Percentiles rank a stretch among this genome's conserved stretches.
Conservation (phyloP, 1,140 invertebrate species). For the Mylabris phalerata region DNA sequence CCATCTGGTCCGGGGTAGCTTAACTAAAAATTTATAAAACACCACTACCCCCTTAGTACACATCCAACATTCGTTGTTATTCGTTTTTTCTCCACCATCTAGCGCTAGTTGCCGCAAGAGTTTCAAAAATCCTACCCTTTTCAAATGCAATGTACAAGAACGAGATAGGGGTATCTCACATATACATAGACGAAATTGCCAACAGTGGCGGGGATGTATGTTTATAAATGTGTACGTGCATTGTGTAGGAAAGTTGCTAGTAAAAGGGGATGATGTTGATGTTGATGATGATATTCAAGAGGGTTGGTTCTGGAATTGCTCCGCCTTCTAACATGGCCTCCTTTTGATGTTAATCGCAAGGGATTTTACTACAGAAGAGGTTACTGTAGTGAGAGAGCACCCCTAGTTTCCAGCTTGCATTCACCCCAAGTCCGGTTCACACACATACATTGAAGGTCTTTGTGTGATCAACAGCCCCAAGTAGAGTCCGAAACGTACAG, state of each 20-base stretch:
- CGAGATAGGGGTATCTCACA: no score
- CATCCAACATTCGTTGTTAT: constrained; percentile 1
- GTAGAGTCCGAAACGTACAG: constrained; percentile 4
- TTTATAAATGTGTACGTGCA: no score
- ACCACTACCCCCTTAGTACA: neutral
- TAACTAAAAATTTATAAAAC: constrained; percentile 27
- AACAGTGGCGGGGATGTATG: no score
- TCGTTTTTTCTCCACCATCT: constrained; percentile 32
- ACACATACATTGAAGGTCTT: constrained; percentile 3
- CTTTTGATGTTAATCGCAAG: constrained; percentile 36
- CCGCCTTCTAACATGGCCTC: constrained; percentile 39
- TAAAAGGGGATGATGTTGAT: no score
- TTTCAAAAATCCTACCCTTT: constrained; percentile 23
- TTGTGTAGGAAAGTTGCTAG: no score
- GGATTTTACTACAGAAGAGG: constrained; percentile 26
- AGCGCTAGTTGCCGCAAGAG: constrained; percentile 32
- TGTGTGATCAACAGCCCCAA: constrained; percentile 10
- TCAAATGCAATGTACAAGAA: constrained; percentile 1
- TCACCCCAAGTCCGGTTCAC: constrained; percentile 9
- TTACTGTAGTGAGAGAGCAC: constrained; percentile 5
- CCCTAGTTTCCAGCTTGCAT: constrained; percentile 9
- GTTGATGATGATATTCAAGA: no score
- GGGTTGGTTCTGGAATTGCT: constrained; percentile 17
- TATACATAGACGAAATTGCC: no score
- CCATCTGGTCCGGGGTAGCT: constrained; percentile 27